Conservation (phyloP, 2,113 vertebrate species). For the Toxotes chatareus region DNA sequence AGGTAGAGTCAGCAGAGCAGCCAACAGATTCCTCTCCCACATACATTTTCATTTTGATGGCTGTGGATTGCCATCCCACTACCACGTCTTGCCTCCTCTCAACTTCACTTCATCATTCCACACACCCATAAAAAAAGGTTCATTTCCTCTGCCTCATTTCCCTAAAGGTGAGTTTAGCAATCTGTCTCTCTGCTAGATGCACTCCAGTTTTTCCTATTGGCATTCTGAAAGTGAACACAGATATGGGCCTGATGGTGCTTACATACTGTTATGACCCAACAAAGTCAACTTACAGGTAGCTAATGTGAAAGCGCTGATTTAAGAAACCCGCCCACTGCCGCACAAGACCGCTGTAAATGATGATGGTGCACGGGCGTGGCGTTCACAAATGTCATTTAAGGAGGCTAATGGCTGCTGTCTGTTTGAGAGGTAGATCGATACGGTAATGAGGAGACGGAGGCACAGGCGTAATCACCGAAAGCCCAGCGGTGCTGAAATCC, state of each 20-base stretch:
- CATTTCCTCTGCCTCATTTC: constrained; percentile 66
- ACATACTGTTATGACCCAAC: constrained; percentile 22
- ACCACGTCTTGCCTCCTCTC: constrained; percentile 49
- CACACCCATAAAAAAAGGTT: constrained; percentile 47
- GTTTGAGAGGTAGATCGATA: constrained; percentile 72
- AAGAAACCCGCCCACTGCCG: constrained; percentile 2
- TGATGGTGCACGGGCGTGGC: constrained; percentile 49
- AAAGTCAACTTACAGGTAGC: constrained; percentile 46
- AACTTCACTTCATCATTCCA: constrained; percentile 67
- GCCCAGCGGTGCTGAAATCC: constrained; percentile 66
- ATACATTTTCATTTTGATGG: constrained; percentile 64
- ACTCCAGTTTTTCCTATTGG: constrained; percentile 19
- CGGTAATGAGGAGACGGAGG: constrained; percentile 66
- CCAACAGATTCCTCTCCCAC: constrained; percentile 55
- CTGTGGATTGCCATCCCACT: constrained; percentile 45
- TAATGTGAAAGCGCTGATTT: constrained; percentile 41
- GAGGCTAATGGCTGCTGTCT: constrained; percentile 59
- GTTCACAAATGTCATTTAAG: constrained; percentile 64
- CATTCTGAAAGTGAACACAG: constrained; percentile 29
- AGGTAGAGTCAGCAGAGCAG: constrained; percentile 64
- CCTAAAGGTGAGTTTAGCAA: constrained; percentile 62
- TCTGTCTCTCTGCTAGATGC: constrained; percentile 44
- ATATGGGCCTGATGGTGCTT: constrained; percentile 15
- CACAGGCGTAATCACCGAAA: constrained; percentile 60
- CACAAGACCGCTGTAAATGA: constrained; percentile 40